phyloP scores from a whole-genome alignment of 2,113 vertebrate species.

The Agelaius phoeniceus region DNA sequence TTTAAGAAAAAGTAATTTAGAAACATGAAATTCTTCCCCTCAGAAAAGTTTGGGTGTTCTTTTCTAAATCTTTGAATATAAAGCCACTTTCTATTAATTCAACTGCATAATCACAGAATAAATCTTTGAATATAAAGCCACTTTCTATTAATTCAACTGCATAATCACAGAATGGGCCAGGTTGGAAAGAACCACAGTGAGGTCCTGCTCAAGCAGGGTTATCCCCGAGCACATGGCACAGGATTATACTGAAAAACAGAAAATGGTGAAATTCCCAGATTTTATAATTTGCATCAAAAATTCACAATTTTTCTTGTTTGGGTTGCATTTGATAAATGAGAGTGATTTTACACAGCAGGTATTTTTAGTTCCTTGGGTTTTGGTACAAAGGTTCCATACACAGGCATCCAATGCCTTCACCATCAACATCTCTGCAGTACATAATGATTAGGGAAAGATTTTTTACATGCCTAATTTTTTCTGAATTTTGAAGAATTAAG shows the following conservation, averaged over 20 bases:
- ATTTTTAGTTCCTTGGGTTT: neutral
- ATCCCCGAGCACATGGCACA: neutral
- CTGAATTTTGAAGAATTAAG: neutral
- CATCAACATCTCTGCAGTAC: neutral
- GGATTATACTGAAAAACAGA: neutral
- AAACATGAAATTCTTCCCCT: neutral
- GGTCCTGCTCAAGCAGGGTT: neutral
- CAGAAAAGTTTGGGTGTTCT: neutral
- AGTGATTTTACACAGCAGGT: rapidly evolving
- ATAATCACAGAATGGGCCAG: neutral
- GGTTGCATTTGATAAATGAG: neutral
- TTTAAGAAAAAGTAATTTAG: neutral
- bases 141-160: neutral
- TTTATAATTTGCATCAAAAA: neutral
- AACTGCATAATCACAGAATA: neutral
- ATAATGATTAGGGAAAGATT: neutral
- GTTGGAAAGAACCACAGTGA: neutral
- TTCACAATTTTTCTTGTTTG: neutral
- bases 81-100: neutral
- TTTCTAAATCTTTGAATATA: neutral
- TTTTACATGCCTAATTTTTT: neutral
- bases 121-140: neutral
- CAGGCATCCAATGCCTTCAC: neutral
- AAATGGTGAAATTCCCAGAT: neutral
- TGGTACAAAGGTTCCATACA: neutral